Base-by-base conservation (phyloP, 2,888 invertebrate species). In the Steinernema hermaphroditum region DNA sequence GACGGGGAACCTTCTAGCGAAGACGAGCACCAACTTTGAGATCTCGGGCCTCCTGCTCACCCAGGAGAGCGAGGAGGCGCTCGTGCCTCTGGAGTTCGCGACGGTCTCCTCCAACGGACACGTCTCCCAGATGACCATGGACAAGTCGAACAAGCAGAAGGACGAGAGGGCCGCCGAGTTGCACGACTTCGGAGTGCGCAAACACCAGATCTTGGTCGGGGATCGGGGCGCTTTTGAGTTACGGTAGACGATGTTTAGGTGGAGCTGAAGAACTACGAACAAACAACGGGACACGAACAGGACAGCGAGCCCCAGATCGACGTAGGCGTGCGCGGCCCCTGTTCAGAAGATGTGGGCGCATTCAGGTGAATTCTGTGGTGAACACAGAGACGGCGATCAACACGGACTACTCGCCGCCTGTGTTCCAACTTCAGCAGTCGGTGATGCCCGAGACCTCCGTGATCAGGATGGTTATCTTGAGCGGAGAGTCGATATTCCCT, bases 121-220 rank as follows among this genome's bases (percentile, higher is more conserved):
- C 62, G 32, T 62, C 14, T 16, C 32, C 16, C 62, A 62, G 32
- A 24, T 62, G 29, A 29, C 62, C 4, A 62, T 62, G 62, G 27
- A 62, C 62, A 62, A 24, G 16, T 62, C 62, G 62, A 62, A 62
- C 62, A 62, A 62, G 62, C 62, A 62, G 62, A 62, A 78, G 27
- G 80, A 77, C 41, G 76, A 72, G 27, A 57, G 46, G 24, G 74
- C 74, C 8, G 81, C 82, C 57, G 79, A 82, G 32, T 77, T 77
- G 0, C 82, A 81, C 44, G 84, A 85, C 49, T 83, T 76, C 54
- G 84, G 85, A 43, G 84, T 84, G 72, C 77, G 80, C 71, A 84
- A 83, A 46, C 85, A 85, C 68, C 82, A 83, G 74, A 75, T 85
- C 50, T 71, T 85, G 80, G 83, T 82, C 19, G 43, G n/a, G n/a